Base-by-base conservation (phyloP, 2,113 vertebrate species). In the Muntiacus muntjak region DNA sequence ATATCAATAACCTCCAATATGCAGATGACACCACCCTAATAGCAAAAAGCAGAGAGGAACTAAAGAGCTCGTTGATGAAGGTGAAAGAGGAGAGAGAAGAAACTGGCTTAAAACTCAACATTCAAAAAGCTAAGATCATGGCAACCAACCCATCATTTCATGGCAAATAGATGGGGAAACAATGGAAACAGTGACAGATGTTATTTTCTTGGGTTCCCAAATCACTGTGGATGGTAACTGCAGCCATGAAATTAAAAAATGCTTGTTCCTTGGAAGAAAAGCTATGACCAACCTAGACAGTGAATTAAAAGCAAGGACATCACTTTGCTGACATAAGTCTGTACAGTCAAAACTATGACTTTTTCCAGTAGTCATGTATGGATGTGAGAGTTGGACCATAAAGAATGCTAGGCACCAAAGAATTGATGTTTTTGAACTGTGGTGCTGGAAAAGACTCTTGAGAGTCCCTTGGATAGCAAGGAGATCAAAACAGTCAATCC, bases 31-130 rank as follows among this genome's bases (percentile, higher is more conserved):
- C 1, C n/a, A 71, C 10, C 9, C 19, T 23, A 5, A 40, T 40
- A 40, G 67, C 11, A 71, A 71, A 71, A 40, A 23, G 19, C 0
- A 0, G 67, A 71, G 67, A 40, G 10, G 19, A 71, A 40, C 67
- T 40, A 71, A 71, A 71, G n/a, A 40, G 19, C 67, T 19, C n/a
- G 2, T 71, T 12, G 10, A 40, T 71, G 19, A 71, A 71, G 2
- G 19, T 71, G 67, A 71, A 71, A 71, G 67, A 40, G 10, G 5
- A 36, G 19, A 71, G 19, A 23, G n/a, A 71, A 71, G 21, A 71
- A 40, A 40, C 10, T 71, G 67, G 67, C 67, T 71, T 36, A 40
- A 71, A 71, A 40, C 9, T 71, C 19, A 71, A 11, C 19, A 23
- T 12, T 71, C n/a, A 71, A 40, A 71, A 40, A 71, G 9, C 19